Evolutionary conservation across 1,140 invertebrate species (phyloP).

Genomic region (Halesus radiatus): DNA sequence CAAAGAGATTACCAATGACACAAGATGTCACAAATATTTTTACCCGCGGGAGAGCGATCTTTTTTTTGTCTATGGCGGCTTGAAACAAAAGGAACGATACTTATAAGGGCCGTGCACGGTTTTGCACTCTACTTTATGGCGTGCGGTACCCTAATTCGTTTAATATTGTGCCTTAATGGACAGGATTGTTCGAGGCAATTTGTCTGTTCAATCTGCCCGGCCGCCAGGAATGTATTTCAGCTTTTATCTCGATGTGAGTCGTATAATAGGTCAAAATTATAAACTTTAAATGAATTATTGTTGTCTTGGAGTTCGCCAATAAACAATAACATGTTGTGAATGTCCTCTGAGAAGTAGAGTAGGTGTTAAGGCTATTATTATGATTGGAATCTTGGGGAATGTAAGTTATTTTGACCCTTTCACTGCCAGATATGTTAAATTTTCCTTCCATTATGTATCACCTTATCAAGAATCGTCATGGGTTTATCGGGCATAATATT

Average conservation of each 20-base stretch:
- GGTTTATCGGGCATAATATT: too few relatives aligned
- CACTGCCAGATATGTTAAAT: too few relatives aligned
- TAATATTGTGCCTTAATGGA: not conserved
- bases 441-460: too few relatives aligned
- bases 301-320: not conserved
- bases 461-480: too few relatives aligned
- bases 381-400: too few relatives aligned
- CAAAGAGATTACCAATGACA: constrained; percentile 39
- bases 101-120: constrained; percentile 26
- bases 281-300: constrained; percentile 11
- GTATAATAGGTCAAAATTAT: constrained; percentile 18
- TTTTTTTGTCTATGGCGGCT: constrained; percentile 32
- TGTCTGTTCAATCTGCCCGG: not conserved
- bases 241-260: not conserved
- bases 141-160: constrained; percentile 16
- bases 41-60: constrained; percentile 16
- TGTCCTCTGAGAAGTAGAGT: too few relatives aligned
- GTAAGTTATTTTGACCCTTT: too few relatives aligned
- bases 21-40: constrained; percentile 33
- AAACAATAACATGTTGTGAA: too few relatives aligned
- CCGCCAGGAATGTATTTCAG: not conserved
- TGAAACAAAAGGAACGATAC: constrained; percentile 35
- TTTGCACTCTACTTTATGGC: constrained; percentile 38
- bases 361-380: too few relatives aligned
- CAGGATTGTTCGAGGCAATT: not conserved